Conservation (phyloP, 2,113 vertebrate species). For the Gallinago media region DNA sequence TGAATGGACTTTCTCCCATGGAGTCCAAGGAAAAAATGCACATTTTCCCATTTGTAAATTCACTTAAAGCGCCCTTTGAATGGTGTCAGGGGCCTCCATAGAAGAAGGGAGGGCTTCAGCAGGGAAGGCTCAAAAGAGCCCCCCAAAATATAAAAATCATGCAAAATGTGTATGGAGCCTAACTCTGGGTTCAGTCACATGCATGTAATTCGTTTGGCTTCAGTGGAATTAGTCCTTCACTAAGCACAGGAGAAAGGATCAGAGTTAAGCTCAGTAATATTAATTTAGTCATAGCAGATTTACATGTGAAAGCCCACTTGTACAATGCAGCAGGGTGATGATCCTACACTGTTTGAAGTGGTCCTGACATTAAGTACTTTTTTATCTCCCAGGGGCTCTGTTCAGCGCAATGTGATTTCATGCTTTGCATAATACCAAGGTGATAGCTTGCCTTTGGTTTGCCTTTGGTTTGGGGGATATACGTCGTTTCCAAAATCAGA, state of each 20-base stretch:
- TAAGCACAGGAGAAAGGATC: background rate
- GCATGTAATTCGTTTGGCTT: background rate
- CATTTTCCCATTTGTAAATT: background rate
- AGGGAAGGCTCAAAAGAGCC: background rate
- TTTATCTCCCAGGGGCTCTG: background rate
- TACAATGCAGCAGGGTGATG: background rate
- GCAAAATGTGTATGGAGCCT: background rate
- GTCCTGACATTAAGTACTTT: background rate
- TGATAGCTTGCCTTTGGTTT: slow-evolving; percentile 13
- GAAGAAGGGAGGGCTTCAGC: background rate
- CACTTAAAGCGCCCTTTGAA: background rate
- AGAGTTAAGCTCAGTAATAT: background rate
- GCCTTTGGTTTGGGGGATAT: background rate
- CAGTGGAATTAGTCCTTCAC: background rate
- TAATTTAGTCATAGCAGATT: background rate
- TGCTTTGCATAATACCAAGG: background rate
- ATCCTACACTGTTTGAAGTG: background rate
- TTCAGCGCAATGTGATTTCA: background rate
- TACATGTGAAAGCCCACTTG: background rate
- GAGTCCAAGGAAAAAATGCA: background rate
- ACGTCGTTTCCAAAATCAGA: background rate
- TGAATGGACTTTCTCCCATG: background rate
- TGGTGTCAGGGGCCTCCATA: background rate
- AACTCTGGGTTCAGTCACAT: background rate
- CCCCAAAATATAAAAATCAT: background rate